Percentiles rank a stretch among this genome's conserved stretches.
Conservation (phyloP, 2,113 vertebrate species). For the Ptilonorhynchus violaceus region DNA sequence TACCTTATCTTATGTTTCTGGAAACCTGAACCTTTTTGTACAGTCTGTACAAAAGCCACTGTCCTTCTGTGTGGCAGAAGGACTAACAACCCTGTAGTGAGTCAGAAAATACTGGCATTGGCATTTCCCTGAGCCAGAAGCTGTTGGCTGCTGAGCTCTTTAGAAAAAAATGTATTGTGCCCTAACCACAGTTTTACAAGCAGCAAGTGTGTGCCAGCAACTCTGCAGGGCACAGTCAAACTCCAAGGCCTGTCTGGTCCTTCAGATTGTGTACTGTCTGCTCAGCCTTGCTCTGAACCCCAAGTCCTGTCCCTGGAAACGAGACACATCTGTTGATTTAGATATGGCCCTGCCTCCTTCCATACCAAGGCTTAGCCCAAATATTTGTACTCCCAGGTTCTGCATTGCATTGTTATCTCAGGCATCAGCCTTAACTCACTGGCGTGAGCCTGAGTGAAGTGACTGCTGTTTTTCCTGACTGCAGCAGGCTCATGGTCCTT, state of each 20-base stretch:
- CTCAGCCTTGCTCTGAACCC: not conserved
- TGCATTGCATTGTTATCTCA: rapidly evolving
- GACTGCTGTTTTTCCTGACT: not conserved
- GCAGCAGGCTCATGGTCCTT: too few relatives aligned
- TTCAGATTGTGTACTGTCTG: not conserved
- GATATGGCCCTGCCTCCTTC: not conserved
- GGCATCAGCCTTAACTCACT: not conserved
- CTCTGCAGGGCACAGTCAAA: not conserved
- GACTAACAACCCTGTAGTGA: not conserved
- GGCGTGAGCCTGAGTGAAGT: not conserved
- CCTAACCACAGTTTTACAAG: not conserved
- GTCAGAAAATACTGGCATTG: not conserved
- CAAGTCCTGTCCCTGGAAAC: not conserved
- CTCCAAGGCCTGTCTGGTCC: not conserved
- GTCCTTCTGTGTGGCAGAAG: not conserved
- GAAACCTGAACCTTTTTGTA: not conserved
- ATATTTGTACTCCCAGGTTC: not conserved
- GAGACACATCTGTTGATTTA: not conserved
- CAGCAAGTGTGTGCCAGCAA: not conserved
- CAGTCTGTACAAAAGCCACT: too few relatives aligned
- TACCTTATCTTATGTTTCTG: not conserved
- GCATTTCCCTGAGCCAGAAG: not conserved
- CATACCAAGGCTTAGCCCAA: not conserved
- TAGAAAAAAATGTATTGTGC: not conserved
- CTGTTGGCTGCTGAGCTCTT: not conserved